phyloP scores from a whole-genome alignment of 2,888 invertebrate species.

The Baronia brevicornis region DNA sequence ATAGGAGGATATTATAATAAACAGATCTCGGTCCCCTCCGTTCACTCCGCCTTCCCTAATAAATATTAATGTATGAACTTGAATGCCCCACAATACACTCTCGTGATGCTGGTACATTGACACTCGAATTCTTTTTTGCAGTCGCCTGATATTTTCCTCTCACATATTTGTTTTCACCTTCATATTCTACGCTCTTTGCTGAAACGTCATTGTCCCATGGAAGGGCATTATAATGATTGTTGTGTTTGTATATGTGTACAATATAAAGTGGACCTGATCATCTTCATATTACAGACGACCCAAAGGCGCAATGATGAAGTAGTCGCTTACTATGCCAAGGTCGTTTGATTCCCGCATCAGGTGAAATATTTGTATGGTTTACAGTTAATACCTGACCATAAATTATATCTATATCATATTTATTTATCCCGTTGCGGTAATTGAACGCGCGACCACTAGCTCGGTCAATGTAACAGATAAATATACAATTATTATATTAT shows the following conservation, averaged over 20 bases:
- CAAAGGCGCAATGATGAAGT: too few relatives aligned
- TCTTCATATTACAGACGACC: too few relatives aligned
- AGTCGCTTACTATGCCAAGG: too few relatives aligned
- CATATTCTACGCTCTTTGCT: slow-evolving; percentile 12
- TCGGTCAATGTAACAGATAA: too few relatives aligned
- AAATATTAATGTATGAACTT: slow-evolving; percentile 73
- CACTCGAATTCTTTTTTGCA: slow-evolving; percentile 63
- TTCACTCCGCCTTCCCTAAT: slow-evolving; percentile 58
- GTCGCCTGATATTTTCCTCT: slow-evolving; percentile 25
- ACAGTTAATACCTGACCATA: too few relatives aligned
- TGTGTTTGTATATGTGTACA: neutral
- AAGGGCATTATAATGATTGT: neutral
- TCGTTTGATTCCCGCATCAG: too few relatives aligned
- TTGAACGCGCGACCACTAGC: too few relatives aligned
- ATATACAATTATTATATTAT: too few relatives aligned
- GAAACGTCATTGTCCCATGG: slow-evolving; percentile 16
- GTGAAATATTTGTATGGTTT: too few relatives aligned
- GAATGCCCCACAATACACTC: slow-evolving; percentile 53
- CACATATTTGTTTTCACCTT: slow-evolving; percentile 25
- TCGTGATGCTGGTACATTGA: slow-evolving; percentile 71
- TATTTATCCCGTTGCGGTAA: too few relatives aligned
- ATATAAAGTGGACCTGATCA: neutral
- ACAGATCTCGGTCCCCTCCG: slow-evolving; percentile 66
- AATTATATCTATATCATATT: too few relatives aligned
- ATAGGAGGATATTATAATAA: slow-evolving; percentile 74